Evolutionary conservation across 2,797 vertebrate genomes (phyloP).

Genomic region (Hemitrygon akajei): DNA sequence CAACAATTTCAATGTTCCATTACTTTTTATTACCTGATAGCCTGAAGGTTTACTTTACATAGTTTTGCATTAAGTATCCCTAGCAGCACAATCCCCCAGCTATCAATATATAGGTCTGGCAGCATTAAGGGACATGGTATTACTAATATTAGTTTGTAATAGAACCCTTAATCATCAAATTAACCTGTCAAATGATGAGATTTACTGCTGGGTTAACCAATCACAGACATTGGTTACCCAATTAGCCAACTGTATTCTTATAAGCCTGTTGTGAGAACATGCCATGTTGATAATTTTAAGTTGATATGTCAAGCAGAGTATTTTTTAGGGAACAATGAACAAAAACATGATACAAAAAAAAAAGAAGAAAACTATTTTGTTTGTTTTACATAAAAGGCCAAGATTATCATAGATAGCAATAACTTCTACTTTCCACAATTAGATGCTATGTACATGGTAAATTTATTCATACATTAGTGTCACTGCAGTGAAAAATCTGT

Average conservation of each 20-base stretch:
- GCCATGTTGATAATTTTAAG: background rate
- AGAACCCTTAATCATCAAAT: background rate
- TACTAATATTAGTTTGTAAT: background rate
- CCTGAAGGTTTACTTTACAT: background rate
- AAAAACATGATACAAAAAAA: background rate
- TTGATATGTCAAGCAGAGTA: background rate
- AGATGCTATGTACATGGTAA: background rate
- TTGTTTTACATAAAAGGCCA: background rate
- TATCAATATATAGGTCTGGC: background rate
- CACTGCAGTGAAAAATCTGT: background rate
- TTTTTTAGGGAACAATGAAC: background rate
- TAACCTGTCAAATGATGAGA: background rate
- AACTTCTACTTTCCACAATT: background rate
- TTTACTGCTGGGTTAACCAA: background rate
- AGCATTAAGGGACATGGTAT: background rate
- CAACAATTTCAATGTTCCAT: background rate
- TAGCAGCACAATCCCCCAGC: background rate
- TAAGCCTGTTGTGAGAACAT: no score
- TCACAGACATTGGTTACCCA: background rate
- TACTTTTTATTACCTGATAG: background rate
- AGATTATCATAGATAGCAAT: background rate
- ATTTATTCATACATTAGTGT: background rate
- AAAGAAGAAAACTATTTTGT: background rate
- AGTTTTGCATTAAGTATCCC: background rate
- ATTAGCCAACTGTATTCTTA: background rate